Evolutionary conservation across 1,140 invertebrate genomes (phyloP), one percentile per base, ranked within the genome.

Genomic region (Caenorhabditis elegans): DNA sequence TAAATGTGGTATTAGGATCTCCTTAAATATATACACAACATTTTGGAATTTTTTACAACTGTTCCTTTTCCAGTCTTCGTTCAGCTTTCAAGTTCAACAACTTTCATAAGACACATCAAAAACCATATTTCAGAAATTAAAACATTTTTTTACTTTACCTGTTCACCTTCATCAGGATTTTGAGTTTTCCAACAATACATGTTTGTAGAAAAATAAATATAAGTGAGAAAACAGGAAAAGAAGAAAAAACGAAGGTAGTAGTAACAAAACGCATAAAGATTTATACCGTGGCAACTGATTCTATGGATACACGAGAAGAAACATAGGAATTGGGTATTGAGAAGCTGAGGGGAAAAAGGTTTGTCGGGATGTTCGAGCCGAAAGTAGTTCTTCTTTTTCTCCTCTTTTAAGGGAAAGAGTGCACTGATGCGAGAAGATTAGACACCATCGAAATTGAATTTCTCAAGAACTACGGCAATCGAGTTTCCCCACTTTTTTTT

Each of bases 341-440:
- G 28, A 22, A 39, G 13, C 13, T 17, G 15, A 17, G 46, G 19
- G 31, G 31, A 15, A 34, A 39, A 70, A 70, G 60, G 60, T 39
- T 70, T 39, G 31, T 22, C 34, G 34, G 60, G n/a, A 70, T 43
- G 60, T 70, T 70, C 60, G 34, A 60, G 31, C 11, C 26, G 26
- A 70, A 70, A 70, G 34, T 70, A 19, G 60, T 31, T 70, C 26
- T 28, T 36, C 11, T 28, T 70, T 70, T 70, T 13, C n/a, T 70
- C 34, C 19, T 39, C 43, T 70, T 70, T 24, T 8, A 24, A 31
- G n/a, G 22, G n/a, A 70, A 39, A 39, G 31, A 70, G 60, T 70
- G 60, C 60, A 39, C 34, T 70, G 60, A 39, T 70, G 60, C 60
- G n/a, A 70, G 60, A 70, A 70, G 60, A 70, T 70, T 70, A 70